A percentile compares a stretch with the other conserved stretches of the same genome.
Conservation (phyloP, 2,797 vertebrate species). For the Psittacula derbiana region DNA sequence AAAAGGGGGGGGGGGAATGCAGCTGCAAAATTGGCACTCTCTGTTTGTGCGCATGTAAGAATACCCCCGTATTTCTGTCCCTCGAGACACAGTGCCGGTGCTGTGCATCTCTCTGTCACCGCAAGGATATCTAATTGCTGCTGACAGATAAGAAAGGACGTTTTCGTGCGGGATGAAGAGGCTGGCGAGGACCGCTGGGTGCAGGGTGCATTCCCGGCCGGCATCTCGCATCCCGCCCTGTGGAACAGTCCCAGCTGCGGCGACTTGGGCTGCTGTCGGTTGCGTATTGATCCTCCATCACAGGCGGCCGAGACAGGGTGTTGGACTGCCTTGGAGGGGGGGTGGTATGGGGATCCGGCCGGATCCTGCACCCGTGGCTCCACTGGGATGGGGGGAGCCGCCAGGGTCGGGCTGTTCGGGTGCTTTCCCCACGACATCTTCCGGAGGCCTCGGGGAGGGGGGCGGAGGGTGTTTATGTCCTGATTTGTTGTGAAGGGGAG, state of each 20-base stretch:
- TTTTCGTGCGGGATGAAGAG: background rate
- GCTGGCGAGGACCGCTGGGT: background rate
- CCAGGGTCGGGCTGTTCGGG: background rate
- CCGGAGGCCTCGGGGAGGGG: background rate
- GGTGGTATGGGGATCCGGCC: rapidly evolving
- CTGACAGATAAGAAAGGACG: background rate
- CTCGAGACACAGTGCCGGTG: background rate
- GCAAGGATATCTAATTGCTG: background rate
- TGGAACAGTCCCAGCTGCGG: background rate
- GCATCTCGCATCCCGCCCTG: background rate
- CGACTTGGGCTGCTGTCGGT: background rate
- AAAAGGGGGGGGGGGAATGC: background rate
- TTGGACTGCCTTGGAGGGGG: background rate
- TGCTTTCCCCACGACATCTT: background rate
- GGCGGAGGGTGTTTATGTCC: background rate
- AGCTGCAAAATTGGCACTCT: background rate
- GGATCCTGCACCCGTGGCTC: background rate
- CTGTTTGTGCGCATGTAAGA: background rate
- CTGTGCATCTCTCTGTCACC: background rate
- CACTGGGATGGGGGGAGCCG: background rate
- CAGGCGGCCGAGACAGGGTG: background rate
- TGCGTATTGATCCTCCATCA: background rate
- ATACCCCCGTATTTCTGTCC: background rate
- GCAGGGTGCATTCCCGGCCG: background rate
- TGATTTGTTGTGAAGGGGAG: background rate